Evolutionary conservation across 2,797 vertebrate species (phyloP), one percentile per base, ranked within the genome.

Genomic region (Meda fulgida): DNA sequence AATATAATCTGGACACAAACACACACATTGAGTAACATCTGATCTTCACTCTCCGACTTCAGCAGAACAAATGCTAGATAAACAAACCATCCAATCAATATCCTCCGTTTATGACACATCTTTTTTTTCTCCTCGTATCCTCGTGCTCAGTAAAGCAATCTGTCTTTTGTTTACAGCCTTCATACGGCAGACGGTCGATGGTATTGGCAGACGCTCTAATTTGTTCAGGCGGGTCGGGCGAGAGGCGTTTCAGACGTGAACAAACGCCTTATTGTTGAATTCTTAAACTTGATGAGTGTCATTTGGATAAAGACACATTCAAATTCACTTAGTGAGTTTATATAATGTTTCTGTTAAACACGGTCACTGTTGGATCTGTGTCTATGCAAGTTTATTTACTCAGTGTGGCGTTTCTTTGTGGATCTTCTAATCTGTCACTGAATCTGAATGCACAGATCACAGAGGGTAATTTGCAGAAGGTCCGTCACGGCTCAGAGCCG

Each of bases 151-250:
- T 38, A 55, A 55, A 31, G 13, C 34, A 60, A 77, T 77, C 21
- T 58, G 53, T 77, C 34, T 40, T 60, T 60, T 77, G 75, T 60
- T 77, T 77, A 60, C 53, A 60, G 53, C 51, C 21, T 58, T 77
- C 34, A 60, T n/a, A 40, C 1, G 53, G 7, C 75, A 55, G 72
- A 48, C 51, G 34, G 53, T 78, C 82, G 21, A 40, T 84, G 60
- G 14, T 84, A 77, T 76, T 77, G 73, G 51, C 82, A 84, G 31
- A 55, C 3, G 9, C 72, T 75, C 60, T 84, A 77, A 77, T 77
- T 76, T 43, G 46, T 76, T 69, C 7, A 43, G 1, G 23, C n/a
- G 19, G 38, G 40, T 53, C 43, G 2, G 11, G 16, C 34, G 11
- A 72, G 76, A 80, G 60, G 53, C 10, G 16, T 71, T 29, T 55